Percentiles rank a stretch among this genome's conserved stretches.
phyloP scores from a whole-genome alignment of 2,888 invertebrate species.

The Patella depressa region DNA sequence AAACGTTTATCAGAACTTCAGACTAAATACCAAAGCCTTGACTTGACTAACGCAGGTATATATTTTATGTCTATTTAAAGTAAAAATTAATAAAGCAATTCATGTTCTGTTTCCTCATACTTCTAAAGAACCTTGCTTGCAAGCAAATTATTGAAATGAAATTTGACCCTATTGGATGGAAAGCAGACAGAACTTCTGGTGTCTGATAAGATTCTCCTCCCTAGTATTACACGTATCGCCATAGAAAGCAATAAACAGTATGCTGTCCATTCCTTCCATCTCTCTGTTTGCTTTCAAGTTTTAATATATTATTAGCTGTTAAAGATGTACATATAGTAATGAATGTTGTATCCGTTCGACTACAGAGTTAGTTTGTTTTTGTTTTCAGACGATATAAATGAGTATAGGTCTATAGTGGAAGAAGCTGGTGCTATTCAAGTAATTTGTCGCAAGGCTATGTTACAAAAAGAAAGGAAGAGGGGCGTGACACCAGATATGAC shows the following conservation, averaged over 20 bases:
- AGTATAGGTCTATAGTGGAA: constrained; percentile 59
- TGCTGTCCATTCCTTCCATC: too few relatives aligned
- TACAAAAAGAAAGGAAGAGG: constrained; percentile 34
- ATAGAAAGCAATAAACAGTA: too few relatives aligned
- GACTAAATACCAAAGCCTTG: constrained; percentile 51
- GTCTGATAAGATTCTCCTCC: too few relatives aligned
- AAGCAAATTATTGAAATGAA: too few relatives aligned
- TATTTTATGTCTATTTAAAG: neutral
- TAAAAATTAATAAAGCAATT: neutral
- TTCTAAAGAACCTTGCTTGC: too few relatives aligned
- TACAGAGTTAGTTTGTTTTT: neutral
- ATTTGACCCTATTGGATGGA: too few relatives aligned
- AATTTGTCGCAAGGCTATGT: constrained; percentile 41
- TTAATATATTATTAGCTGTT: too few relatives aligned
- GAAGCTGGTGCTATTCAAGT: constrained; percentile 65
- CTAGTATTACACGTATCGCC: too few relatives aligned
- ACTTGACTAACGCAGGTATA: constrained; percentile 54
- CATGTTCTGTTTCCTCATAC: neutral
- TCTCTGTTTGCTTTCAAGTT: too few relatives aligned
- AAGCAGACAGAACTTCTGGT: too few relatives aligned
- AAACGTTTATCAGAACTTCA: constrained; percentile 67
- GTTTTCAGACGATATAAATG: constrained; percentile 58
- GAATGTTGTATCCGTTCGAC: too few relatives aligned
- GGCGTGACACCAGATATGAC: constrained; percentile 44
- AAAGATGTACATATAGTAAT: too few relatives aligned